Conservation (phyloP, 2,797 vertebrate genomes). For the Notolabrus celidotus region DNA sequence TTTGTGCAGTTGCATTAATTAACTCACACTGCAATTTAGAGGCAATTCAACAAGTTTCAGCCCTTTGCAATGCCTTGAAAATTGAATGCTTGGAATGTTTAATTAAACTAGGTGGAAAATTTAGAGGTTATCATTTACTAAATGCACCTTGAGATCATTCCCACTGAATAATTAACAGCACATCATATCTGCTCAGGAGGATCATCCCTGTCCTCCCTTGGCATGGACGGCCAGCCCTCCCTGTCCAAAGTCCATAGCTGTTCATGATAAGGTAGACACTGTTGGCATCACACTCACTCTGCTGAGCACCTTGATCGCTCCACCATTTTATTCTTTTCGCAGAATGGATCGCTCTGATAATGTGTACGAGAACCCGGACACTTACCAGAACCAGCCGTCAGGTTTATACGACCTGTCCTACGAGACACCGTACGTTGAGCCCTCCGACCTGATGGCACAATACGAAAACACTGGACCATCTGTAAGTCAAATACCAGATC, state of each 20-base stretch:
- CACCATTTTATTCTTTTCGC: too few species aligned
- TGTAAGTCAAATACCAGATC: slow-evolving; percentile 4
- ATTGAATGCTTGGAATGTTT: too few species aligned
- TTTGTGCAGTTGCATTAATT: too few species aligned
- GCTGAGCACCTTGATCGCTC: slow-evolving; percentile 12
- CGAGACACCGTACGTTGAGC: slow-evolving; percentile 3
- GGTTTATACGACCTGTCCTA: slow-evolving; percentile 3
- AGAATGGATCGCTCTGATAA: slow-evolving; percentile 57
- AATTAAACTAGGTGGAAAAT: too few species aligned
- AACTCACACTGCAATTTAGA: too few species aligned
- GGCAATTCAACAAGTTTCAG: too few species aligned
- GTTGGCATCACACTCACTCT: slow-evolving; percentile 43
- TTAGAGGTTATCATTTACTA: too few species aligned
- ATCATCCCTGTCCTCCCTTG: slow-evolving; percentile 16
- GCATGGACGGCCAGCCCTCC: slow-evolving; percentile 23
- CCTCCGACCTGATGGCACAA: not conserved
- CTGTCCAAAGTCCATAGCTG: slow-evolving; percentile 70
- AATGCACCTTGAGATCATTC: not conserved
- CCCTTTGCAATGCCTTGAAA: too few species aligned
- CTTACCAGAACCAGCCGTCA: slow-evolving; percentile 20
- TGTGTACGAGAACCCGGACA: slow-evolving; percentile 46
- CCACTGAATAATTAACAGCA: slow-evolving; percentile 11
- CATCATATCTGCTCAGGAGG: not conserved
- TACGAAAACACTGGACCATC: slow-evolving; percentile 30
- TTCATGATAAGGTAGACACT: slow-evolving; percentile 57